Evolutionary conservation across 1,140 invertebrate species (phyloP).

Genomic region (Pseudomyrmex sp.): DNA sequence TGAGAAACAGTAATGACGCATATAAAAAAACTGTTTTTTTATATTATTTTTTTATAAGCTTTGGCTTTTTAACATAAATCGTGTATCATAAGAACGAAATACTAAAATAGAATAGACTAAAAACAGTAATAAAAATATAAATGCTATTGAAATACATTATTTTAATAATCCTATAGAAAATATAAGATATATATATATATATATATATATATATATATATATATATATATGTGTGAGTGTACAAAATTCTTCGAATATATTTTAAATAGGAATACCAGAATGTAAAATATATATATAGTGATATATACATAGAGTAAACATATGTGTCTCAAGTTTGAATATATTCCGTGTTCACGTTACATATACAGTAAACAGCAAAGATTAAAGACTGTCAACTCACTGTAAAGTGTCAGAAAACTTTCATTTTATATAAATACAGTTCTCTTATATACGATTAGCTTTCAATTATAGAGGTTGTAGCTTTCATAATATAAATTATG

Average conservation of each 20-base stretch:
- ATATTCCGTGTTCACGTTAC: constrained; percentile 29
- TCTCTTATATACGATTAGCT: constrained; percentile 61
- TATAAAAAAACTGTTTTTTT: neutral
- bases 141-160: constrained; percentile 32
- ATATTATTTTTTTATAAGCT: too few species aligned
- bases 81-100: constrained; percentile 18
- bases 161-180: constrained; percentile 52
- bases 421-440: constrained; percentile 68
- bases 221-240: constrained; percentile 27
- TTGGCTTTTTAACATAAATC: constrained; percentile 34
- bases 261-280: too few species aligned
- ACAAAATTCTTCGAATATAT: neutral
- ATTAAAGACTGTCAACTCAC: constrained; percentile 70
- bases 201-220: constrained; percentile 2
- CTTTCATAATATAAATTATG: constrained; percentile 64
- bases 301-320: constrained; percentile 24
- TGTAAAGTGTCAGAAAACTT: constrained; percentile 78
- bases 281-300: constrained; percentile 22
- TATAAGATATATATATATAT: neutral
- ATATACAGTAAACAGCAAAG: constrained; percentile 47
- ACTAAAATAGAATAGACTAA: constrained; percentile 21
- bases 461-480: constrained; percentile 64
- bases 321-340: constrained; percentile 26
- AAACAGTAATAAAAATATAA: constrained; percentile 20
- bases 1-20: constrained; percentile 47